Conservation (phyloP, 1,140 invertebrate species). For the Nasonia longicornis region DNA sequence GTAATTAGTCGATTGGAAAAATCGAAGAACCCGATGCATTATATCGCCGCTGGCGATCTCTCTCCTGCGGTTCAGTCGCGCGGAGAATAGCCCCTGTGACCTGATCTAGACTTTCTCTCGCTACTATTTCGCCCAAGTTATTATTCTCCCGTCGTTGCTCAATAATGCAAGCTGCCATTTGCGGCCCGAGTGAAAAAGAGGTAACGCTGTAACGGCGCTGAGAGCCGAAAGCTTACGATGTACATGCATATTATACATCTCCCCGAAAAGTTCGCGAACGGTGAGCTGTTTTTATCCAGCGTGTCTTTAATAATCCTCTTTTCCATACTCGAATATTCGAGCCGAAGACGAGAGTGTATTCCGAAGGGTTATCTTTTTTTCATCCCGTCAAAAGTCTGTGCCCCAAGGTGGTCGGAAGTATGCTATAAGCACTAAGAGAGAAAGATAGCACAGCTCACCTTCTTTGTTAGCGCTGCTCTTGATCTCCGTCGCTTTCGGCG, state of each 20-base stretch:
- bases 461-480: constrained; percentile 76
- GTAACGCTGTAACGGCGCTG: neutral
- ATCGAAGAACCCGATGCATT: too few species aligned
- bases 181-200: constrained; percentile 17
- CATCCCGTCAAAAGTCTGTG: neutral
- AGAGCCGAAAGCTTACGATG: neutral
- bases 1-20: too few species aligned
- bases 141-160: constrained; percentile 47
- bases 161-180: constrained; percentile 54
- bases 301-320: neutral
- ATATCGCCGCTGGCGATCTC: too few species aligned
- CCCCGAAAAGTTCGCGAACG: neutral
- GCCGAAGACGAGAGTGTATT: neutral
- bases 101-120: neutral
- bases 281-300: neutral
- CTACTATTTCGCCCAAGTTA: constrained; percentile 49
- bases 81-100: too few species aligned
- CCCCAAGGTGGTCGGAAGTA: neutral
- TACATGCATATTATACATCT: neutral
- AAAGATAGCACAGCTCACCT: constrained; percentile 67
- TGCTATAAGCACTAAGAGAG: neutral
- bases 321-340: neutral
- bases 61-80: too few species aligned
- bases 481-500: constrained; percentile 76
- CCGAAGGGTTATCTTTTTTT: neutral